These are phyloP conservation scores for Nasonia giraulti DNA, from an alignment of 1,140 invertebrate species.

Conservation along the genomic window DNA sequence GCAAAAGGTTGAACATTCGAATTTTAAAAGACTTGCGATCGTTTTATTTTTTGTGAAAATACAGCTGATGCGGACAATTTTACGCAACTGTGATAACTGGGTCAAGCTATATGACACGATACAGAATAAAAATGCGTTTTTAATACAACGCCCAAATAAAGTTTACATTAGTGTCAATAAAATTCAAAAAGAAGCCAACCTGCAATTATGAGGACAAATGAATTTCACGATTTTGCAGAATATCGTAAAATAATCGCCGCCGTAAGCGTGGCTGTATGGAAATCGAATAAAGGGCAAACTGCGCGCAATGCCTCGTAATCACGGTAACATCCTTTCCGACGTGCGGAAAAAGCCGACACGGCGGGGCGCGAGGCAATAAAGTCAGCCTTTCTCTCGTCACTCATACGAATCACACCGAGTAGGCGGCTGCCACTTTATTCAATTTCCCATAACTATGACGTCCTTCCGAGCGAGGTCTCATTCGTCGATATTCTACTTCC, in stretches of 20 bases:
- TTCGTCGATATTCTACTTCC: slow-evolving; percentile 2
- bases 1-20: not conserved
- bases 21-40: not conserved
- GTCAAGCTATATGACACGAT: too few species aligned
- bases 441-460: slow-evolving; percentile 13
- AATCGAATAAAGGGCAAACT: not conserved
- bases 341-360: not conserved
- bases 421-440: slow-evolving; percentile 13
- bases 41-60: not conserved
- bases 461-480: not conserved
- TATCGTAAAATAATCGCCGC: too few species aligned
- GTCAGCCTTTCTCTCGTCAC: not conserved
- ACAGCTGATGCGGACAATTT: not conserved
- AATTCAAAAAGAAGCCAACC: not conserved
- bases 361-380: not conserved
- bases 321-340: not conserved
- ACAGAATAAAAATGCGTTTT: too few species aligned
- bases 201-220: too few species aligned
- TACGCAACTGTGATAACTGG: not conserved
- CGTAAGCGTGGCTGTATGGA: too few species aligned
- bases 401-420: slow-evolving; percentile 22
- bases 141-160: too few species aligned
- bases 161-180: not conserved
- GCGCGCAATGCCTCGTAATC: too few species aligned
- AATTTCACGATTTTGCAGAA: too few species aligned